Conservation (phyloP, 2,113 vertebrate genomes). For the human region DNA sequence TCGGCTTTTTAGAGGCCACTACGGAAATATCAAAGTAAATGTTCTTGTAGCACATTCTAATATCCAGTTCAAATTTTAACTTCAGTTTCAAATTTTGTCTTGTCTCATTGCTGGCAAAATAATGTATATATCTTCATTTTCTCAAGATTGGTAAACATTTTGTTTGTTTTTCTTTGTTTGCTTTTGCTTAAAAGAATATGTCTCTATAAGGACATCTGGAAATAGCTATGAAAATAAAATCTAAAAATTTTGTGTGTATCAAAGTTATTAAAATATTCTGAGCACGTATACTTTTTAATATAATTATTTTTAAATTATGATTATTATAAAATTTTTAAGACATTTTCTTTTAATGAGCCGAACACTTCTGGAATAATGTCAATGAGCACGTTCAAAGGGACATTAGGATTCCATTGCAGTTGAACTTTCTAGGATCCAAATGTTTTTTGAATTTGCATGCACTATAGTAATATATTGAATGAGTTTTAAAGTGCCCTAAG, state of each 20-base stretch:
- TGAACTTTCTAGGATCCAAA: neutral
- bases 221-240: conserved; percentile 1
- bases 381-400: neutral
- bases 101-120: neutral
- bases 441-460: conserved; percentile 52
- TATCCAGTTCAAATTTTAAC: neutral
- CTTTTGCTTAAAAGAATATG: neutral
- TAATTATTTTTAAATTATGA: conserved; percentile 7
- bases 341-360: neutral
- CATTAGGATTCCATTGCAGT: neutral
- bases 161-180: neutral
- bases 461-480: neutral
- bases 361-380: neutral
- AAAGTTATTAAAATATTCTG: conserved; percentile 15
- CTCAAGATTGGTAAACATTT: neutral
- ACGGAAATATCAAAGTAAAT: neutral
- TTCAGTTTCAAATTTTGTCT: neutral
- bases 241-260: neutral
- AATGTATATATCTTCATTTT: neutral
- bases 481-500: neutral
- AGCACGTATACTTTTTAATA: neutral
- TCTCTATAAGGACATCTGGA: neutral
- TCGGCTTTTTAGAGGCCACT: neutral
- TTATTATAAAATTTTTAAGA: neutral
- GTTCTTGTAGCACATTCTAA: conserved; percentile 1